Conservation (phyloP, 2,113 vertebrate genomes). For the Fregata magnificens region DNA sequence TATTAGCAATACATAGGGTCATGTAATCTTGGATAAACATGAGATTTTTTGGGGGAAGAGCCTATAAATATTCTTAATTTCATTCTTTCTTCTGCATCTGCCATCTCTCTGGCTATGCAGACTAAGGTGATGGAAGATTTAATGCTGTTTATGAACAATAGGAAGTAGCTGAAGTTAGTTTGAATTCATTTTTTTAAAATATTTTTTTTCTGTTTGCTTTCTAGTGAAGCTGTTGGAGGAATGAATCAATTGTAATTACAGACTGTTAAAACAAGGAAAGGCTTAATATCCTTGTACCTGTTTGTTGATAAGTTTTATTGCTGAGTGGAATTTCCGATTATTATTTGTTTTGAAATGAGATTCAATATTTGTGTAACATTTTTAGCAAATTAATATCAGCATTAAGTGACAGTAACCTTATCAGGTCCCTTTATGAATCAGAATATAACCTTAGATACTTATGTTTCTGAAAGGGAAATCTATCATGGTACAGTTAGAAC, state of each 20-base stretch:
- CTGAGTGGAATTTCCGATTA: background rate
- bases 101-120: background rate
- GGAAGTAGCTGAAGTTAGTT: background rate
- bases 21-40: background rate
- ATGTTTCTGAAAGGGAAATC: background rate
- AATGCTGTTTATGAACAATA: background rate
- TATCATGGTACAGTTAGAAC: background rate
- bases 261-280: background rate
- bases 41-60: background rate
- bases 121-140: background rate
- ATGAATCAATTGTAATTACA: background rate
- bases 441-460: background rate
- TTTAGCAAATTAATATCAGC: background rate
- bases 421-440: background rate
- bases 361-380: background rate
- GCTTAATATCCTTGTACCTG: background rate
- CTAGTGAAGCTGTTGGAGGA: background rate
- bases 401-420: background rate
- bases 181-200: background rate
- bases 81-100: background rate
- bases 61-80: background rate
- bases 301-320: background rate
- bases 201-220: background rate
- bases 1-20: background rate
- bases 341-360: background rate